Base-by-base conservation (phyloP, 1,140 invertebrate species). In the Matsumurasca onukii region DNA sequence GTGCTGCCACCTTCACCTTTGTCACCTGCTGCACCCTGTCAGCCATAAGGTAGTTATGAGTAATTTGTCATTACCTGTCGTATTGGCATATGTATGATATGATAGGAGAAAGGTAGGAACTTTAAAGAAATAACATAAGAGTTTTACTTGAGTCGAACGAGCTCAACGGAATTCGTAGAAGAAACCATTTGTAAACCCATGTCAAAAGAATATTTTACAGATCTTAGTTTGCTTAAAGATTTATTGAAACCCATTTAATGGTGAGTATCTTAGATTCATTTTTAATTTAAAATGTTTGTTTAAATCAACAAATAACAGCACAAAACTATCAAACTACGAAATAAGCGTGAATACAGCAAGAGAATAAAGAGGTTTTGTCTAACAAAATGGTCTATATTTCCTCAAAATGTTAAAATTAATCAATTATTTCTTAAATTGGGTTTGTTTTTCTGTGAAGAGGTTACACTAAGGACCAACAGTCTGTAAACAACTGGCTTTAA, bases 71-170 rank as follows among this genome's bases (percentile, higher is more conserved):
- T 81, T 79, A 66, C 85, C 84, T 55, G 88, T 86, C 74, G 84
- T 84, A 70, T 88, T 77, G 73, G 90, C 90, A 39, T 85, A 82
- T 3, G 84, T 76, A 13, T 89, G 89, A 70, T 73, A 22, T 3
- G n/a, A n/a, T 45, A 45, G n/a, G n/a, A n/a, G n/a, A n/a, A n/a
- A n/a, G n/a, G n/a, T n/a, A n/a, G n/a, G n/a, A n/a, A n/a, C n/a
- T n/a, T n/a, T n/a, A n/a, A n/a, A n/a, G n/a, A n/a, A n/a, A n/a
- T n/a, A n/a, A n/a, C n/a, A n/a, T n/a, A n/a, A n/a, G n/a, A n/a
- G n/a, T n/a, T n/a, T n/a, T n/a, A n/a, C n/a, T 45, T 45, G 12
- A 45, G n/a, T n/a, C n/a, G n/a, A n/a, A n/a, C n/a, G n/a, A n/a
- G n/a, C n/a, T n/a, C n/a, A n/a, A n/a, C n/a, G n/a, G n/a, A n/a